Percentiles rank a stretch among this genome's conserved stretches.
phyloP scores from a whole-genome alignment of 2,797 vertebrate species.

The Pempheris klunzingeri region DNA sequence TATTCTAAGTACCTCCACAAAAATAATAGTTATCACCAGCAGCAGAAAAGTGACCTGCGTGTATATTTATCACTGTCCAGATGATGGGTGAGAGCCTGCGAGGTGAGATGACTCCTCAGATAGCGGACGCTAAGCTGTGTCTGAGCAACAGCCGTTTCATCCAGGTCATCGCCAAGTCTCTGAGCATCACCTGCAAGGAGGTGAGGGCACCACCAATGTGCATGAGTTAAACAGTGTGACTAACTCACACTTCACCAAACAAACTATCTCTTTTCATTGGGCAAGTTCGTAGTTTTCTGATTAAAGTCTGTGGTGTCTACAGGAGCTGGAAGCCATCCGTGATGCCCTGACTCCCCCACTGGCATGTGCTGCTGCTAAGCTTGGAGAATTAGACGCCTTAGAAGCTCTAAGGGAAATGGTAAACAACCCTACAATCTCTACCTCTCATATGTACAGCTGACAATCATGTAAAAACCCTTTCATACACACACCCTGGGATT shows the following conservation, averaged over 20 bases:
- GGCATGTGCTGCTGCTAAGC: slow-evolving; percentile 92
- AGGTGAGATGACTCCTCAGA: slow-evolving; percentile 91
- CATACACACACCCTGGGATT: neutral
- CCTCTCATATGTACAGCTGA: neutral
- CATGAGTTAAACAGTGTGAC: neutral
- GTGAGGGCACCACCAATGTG: slow-evolving; percentile 71
- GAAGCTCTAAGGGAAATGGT: slow-evolving; percentile 90
- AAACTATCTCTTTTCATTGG: slow-evolving; percentile 6
- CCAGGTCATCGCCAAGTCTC: slow-evolving; percentile 88
- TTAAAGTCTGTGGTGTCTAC: slow-evolving; percentile 31
- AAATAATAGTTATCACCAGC: neutral
- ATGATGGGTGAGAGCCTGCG: slow-evolving; percentile 92
- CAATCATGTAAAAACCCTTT: slow-evolving; percentile 4
- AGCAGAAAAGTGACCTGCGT: slow-evolving; percentile 8
- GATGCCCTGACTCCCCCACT: slow-evolving; percentile 90
- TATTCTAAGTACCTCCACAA: neutral
- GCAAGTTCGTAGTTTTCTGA: neutral
- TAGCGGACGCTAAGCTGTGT: slow-evolving; percentile 80
- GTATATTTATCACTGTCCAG: slow-evolving; percentile 74
- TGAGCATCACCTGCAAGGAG: slow-evolving; percentile 92
- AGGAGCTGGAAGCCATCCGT: slow-evolving; percentile 91
- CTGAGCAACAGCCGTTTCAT: slow-evolving; percentile 89
- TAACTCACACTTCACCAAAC: neutral
- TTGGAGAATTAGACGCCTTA: slow-evolving; percentile 89
- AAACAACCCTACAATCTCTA: slow-evolving; percentile 44